A percentile compares a stretch with the other conserved stretches of the same genome.
Evolutionary conservation across 2,113 vertebrate genomes (phyloP).

Genomic region (Galbula dea): DNA sequence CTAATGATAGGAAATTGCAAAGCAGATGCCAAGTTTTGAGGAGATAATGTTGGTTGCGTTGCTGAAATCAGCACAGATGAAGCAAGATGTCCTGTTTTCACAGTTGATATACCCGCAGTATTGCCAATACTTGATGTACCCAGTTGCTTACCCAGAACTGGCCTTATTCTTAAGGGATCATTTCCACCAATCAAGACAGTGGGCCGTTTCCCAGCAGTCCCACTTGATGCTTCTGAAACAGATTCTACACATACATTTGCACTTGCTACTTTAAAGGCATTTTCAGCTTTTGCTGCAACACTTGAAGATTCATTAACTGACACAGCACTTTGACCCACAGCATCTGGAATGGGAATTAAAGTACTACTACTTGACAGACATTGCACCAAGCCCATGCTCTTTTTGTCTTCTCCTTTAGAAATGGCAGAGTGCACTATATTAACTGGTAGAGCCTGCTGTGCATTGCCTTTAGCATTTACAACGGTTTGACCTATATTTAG

Average conservation of each 20-base stretch:
- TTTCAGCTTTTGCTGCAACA: conserved; percentile 57
- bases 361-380: conserved; percentile 46
- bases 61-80: conserved; percentile 82
- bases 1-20: conserved; percentile 71
- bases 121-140: conserved; percentile 69
- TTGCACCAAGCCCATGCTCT: background rate
- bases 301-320: conserved; percentile 54
- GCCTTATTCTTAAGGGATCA: conserved; percentile 66
- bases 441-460: conserved; percentile 71
- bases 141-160: conserved; percentile 56
- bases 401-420: conserved; percentile 70
- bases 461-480: conserved; percentile 70
- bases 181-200: conserved; percentile 61
- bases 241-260: conserved; percentile 52
- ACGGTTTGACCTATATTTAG: conserved; percentile 78
- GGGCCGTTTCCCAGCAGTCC: conserved; percentile 22
- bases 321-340: conserved; percentile 48
- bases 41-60: conserved; percentile 67
- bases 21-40: conserved; percentile 68
- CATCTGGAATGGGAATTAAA: conserved; percentile 54
- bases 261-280: conserved; percentile 42
- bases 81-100: conserved; percentile 84
- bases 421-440: conserved; percentile 73
- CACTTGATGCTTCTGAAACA: conserved; percentile 53
- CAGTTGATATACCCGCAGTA: conserved; percentile 78